Evolutionary conservation across 1,140 invertebrate species (phyloP).

Genomic region (Linepithema humile): DNA sequence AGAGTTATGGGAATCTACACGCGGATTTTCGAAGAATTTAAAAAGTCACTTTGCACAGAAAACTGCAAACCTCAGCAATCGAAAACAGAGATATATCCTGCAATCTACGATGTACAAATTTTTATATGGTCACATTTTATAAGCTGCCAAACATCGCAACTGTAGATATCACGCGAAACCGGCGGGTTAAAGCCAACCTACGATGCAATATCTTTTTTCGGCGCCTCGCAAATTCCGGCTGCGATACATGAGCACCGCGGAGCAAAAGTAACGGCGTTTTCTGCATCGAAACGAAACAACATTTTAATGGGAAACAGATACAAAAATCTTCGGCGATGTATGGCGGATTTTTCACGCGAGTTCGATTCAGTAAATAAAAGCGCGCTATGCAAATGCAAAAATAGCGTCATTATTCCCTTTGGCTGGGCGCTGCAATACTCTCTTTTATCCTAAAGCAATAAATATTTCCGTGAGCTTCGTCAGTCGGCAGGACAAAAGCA

Average conservation of each 20-base stretch:
- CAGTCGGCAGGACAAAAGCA: slow-evolving; percentile 24
- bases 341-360: background rate
- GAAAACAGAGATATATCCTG: background rate
- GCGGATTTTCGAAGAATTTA: background rate
- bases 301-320: slow-evolving; percentile 22
- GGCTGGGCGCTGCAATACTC: background rate
- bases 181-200: background rate
- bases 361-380: slow-evolving; percentile 58
- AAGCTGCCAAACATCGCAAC: background rate
- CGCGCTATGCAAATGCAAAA: slow-evolving; percentile 54
- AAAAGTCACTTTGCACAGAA: background rate
- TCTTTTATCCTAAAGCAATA: slow-evolving; percentile 38
- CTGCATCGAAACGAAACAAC: background rate
- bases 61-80: background rate
- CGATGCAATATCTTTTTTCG: background rate
- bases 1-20: background rate
- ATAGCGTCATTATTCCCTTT: slow-evolving; percentile 54
- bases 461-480: slow-evolving; percentile 49
- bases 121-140: slow-evolving; percentile 2
- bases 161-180: background rate
- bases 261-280: background rate
- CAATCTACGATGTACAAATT: background rate
- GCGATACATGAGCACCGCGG: background rate
- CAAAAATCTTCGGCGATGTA: background rate
- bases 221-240: background rate